phyloP scores from a whole-genome alignment of 2,888 invertebrate genomes.

The Oxystoma pomonae region DNA sequence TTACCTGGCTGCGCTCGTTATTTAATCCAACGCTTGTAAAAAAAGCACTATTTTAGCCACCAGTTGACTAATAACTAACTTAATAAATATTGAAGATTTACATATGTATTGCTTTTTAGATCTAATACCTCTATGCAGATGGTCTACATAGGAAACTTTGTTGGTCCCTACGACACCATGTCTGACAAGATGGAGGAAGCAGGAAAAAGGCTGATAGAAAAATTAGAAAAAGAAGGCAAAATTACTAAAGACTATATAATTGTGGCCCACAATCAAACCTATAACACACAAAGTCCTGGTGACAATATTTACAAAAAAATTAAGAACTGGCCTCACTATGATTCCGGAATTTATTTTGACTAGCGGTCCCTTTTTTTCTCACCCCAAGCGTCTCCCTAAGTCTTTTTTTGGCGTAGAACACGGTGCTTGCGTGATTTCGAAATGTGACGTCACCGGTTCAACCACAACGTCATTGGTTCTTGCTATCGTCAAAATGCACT shows the following conservation, averaged over 20 bases:
- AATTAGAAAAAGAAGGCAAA: constrained; percentile 46
- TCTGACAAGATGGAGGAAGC: constrained; percentile 48
- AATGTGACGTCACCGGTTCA: too few relatives aligned
- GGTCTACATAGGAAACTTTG: constrained; percentile 20
- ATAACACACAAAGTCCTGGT: constrained; percentile 51
- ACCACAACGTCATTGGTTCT: too few relatives aligned
- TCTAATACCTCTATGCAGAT: constrained; percentile 15
- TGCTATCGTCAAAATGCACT: too few relatives aligned
- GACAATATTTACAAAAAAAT: constrained; percentile 49
- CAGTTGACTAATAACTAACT: too few relatives aligned
- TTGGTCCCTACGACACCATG: constrained; percentile 40
- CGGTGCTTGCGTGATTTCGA: too few relatives aligned
- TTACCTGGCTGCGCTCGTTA: too few relatives aligned
- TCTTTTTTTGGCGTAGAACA: too few relatives aligned
- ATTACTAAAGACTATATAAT: constrained; percentile 49
- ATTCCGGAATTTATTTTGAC: constrained; percentile 15
- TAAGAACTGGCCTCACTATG: constrained; percentile 50
- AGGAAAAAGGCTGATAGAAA: constrained; percentile 45
- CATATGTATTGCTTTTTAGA: constrained; percentile 10
- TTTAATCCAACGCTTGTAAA: too few relatives aligned
- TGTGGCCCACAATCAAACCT: constrained; percentile 53
- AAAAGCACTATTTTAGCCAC: too few relatives aligned
- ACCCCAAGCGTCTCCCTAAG: too few relatives aligned
- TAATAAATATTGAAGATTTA: not conserved
- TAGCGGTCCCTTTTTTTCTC: too few relatives aligned